A percentile compares a stretch with the other conserved stretches of the same genome.
These are phyloP conservation scores for Clunio marinus DNA, from an alignment of 2,888 invertebrate species.

Conservation along the genomic window DNA sequence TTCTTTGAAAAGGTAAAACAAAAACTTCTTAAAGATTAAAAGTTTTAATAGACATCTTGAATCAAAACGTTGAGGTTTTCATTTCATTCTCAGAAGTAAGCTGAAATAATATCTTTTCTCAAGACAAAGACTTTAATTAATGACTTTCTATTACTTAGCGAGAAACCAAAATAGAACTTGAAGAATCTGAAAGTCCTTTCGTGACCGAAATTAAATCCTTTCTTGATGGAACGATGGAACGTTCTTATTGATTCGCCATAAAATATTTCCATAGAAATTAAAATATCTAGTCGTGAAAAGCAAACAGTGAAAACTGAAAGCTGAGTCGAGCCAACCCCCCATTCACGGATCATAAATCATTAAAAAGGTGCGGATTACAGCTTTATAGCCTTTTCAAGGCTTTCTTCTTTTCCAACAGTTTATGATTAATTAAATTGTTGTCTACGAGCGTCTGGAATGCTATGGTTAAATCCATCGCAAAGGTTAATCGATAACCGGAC, in stretches of 20 bases:
- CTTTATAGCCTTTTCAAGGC: conserved; percentile 32
- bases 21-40: too few relatives aligned
- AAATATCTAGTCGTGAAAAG: conserved; percentile 7
- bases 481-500: conserved; percentile 3
- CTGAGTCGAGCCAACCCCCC: conserved; percentile 18
- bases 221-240: neutral
- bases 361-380: conserved; percentile 38
- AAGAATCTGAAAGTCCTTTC: neutral
- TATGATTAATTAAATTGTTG: conserved; percentile 39
- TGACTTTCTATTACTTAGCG: too few relatives aligned
- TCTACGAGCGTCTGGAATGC: conserved; percentile 16
- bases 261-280: conserved; percentile 3
- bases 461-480: neutral
- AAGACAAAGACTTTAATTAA: too few relatives aligned
- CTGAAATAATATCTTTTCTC: too few relatives aligned
- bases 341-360: conserved; percentile 37
- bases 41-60: too few relatives aligned
- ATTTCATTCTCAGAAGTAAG: too few relatives aligned
- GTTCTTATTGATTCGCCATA: neutral
- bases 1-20: too few relatives aligned
- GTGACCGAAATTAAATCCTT: neutral
- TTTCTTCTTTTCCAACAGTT: conserved; percentile 23
- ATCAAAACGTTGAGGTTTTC: too few relatives aligned
- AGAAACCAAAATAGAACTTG: neutral
- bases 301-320: conserved; percentile 17